These are phyloP conservation scores for Aethina tumida DNA, from an alignment of 1,140 invertebrate species.

Conservation along the genomic window DNA sequence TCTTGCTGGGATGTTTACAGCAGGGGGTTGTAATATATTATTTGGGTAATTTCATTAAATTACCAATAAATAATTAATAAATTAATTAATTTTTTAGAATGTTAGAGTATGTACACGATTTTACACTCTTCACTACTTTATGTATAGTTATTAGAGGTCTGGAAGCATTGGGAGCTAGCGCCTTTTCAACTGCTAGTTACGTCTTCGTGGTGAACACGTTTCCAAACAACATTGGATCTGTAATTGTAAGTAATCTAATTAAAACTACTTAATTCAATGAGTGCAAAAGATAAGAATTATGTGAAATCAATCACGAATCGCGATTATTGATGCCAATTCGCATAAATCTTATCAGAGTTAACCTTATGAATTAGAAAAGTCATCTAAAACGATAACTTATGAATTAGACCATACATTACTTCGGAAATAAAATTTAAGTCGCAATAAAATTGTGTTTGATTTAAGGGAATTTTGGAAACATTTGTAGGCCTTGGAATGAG, in stretches of 20 bases:
- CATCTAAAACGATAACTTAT: too few species aligned
- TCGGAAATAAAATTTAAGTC: background rate
- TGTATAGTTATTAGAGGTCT: constrained; percentile 62
- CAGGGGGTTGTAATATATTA: constrained; percentile 51
- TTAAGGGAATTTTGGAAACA: constrained; percentile 62
- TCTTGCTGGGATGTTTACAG: constrained; percentile 50
- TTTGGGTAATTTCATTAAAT: constrained; percentile 46
- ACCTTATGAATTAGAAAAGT: too few species aligned
- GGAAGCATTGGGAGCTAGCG: constrained; percentile 63
- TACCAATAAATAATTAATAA: background rate
- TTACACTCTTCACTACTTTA: constrained; percentile 47
- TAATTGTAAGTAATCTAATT: constrained; percentile 45
- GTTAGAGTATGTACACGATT: constrained; percentile 48
- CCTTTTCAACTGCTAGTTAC: constrained; percentile 64
- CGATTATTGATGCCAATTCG: background rate
- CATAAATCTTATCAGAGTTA: too few species aligned
- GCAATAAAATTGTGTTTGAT: constrained; percentile 8
- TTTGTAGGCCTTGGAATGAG: constrained; percentile 70
- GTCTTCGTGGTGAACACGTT: constrained; percentile 68
- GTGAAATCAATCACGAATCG: background rate
- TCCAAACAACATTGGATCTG: constrained; percentile 64
- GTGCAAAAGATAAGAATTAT: background rate
- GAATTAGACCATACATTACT: constrained; percentile 3
- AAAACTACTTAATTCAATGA: background rate
- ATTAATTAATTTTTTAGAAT: constrained; percentile 42